Conservation (phyloP, 2,113 vertebrate genomes). For the Chloebia gouldiae region DNA sequence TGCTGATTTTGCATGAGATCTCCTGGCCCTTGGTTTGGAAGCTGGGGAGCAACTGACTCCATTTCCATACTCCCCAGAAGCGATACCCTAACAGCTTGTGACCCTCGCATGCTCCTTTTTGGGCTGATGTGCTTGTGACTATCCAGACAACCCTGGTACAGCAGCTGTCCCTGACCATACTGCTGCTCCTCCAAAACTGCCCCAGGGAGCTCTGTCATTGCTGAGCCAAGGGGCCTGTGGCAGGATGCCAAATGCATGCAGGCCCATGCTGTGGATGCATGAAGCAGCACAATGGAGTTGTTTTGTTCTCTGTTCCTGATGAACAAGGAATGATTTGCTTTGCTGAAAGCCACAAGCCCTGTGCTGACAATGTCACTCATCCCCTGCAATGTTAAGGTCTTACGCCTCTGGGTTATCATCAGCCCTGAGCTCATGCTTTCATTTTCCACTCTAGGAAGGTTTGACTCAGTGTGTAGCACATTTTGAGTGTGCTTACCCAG, state of each 20-base stretch:
- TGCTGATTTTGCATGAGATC: neutral
- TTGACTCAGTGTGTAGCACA: neutral
- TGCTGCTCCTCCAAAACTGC: neutral
- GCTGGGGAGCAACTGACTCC: neutral
- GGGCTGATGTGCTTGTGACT: neutral
- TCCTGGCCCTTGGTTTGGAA: neutral
- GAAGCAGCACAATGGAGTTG: neutral
- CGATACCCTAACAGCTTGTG: fast-evolving
- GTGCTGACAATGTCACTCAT: neutral
- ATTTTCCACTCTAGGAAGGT: neutral
- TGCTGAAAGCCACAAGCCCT: neutral
- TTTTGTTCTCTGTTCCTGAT: neutral
- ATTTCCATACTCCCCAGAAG: neutral
- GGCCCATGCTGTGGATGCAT: fast-evolving
- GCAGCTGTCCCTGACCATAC: neutral
- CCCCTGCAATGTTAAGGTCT: neutral
- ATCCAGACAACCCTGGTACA: neutral
- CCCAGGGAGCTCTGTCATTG: neutral
- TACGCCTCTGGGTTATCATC: neutral
- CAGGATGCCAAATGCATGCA: neutral
- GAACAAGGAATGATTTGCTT: conserved; percentile 1
- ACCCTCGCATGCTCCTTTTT: fast-evolving
- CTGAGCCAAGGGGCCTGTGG: neutral
- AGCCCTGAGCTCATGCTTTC: neutral
- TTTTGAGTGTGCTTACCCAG: neutral